Evolutionary conservation across 2,113 vertebrate species (phyloP), one percentile per base, ranked within the genome.

Genomic region (Galemys pyrenaicus): DNA sequence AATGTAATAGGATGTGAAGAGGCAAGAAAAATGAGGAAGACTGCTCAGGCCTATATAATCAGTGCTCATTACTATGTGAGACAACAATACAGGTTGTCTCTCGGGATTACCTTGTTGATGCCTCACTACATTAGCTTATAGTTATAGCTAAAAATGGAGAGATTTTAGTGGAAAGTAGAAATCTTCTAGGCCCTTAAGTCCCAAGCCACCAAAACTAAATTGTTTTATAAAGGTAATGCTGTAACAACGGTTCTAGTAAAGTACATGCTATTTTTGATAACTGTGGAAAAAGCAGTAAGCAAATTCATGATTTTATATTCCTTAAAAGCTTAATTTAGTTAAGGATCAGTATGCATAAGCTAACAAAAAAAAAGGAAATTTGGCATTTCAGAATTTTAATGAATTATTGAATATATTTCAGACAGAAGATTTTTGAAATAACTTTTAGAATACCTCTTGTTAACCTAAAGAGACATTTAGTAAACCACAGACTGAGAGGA

Each of bases 401-500:
- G 97, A 98, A 98, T 98, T 98, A 98, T 98, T 98, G 92, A 98
- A 85, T 92, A 46, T 95, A 85, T 96, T 97, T 97, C 94, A 10
- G 0, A 97, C 81, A 96, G 94, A 95, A 90, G 95, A 96, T 91
- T 97, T 97, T 96, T 97, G 96, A 97, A 96, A 85, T 75, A 95
- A 80, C 67, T 77, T 98, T 97, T 94, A 79, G 87, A 96, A 90
- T 95, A 92, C 94, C 92, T 97, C 96, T 97, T 97, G 96, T 98
- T 98, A 99, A 98, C 98, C 97, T 98, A 94, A 95, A 92, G 91
- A 97, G 94, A 96, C 70, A 39, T 90, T 97, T 94, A 62, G 87
- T 96, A 35, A 98, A 91, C 92, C 95, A 73, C 64, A 90, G 97
- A 94, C 96, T 95, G 89, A 54, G 85, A 98, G 98, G 95, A 96